Base-by-base conservation (phyloP, 2,797 vertebrate genomes). In the Oreonectes daqikongensis region DNA sequence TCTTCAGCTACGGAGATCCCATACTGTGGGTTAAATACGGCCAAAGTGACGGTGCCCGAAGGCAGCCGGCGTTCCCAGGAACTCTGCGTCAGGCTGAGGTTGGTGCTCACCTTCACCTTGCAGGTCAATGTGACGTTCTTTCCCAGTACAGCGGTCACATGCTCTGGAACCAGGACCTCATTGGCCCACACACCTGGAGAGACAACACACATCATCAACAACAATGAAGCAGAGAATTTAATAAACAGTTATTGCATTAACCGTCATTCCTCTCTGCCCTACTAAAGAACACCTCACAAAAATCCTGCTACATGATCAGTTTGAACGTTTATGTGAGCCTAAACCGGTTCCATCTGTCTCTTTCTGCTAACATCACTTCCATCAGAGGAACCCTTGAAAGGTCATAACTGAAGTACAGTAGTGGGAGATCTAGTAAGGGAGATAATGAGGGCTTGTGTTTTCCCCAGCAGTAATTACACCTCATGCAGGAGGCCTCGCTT, bases 101-200 rank as follows among this genome's bases (percentile, higher is more conserved):
- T 95, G 89, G 95, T 91, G 64, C 92, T 95, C 79, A 97, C 90
- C 85, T 95, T 94, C 87, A 99, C 94, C 82, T 93, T 87, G 89
- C 97, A 99, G 89, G 93, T 91, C 83, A 99, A 89, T 0, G 95
- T 94, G 88, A 96, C 93, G 86, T 96, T 96, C 90, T 95, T 98
- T 74, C 96, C 97, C 91, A 96, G 94, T 30, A 99, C 94, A 9
- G 96, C 97, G 57, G 91, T 94, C 81, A 96, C 92, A 73, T 91
- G 92, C 48, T 92, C 93, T 78, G 95, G 94, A 87, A 97, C 97
- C 64, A 92, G 50, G 87, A 97, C 86, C 82, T 95, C 92, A 90
- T 94, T 95, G 86, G 94, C 90, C 91, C 92, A 92, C 83, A 92
- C 93, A 91, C 94, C 96, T 97, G 89, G 71, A 75, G 72, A n/a